Conservation (phyloP, 2,888 invertebrate genomes). For the Cantharis rufa region DNA sequence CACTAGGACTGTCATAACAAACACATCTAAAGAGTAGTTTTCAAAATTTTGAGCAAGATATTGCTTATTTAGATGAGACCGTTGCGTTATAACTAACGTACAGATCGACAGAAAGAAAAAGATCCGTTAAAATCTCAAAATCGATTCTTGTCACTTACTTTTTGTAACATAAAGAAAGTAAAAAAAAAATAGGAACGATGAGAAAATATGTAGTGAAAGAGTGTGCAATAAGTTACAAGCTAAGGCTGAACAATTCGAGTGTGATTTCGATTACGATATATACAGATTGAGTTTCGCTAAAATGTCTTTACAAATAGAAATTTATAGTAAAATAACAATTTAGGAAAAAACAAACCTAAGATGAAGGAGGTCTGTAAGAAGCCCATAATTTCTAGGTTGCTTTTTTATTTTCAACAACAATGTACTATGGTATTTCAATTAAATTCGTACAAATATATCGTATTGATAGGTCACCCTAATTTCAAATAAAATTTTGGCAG, state of each 20-base stretch:
- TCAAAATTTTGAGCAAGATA: too few species aligned
- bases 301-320: constrained; percentile 31
- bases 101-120: not conserved
- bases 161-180: not conserved
- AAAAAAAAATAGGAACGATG: not conserved
- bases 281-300: constrained; percentile 26
- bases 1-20: too few species aligned
- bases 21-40: too few species aligned
- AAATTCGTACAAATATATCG: not conserved
- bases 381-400: constrained; percentile 22
- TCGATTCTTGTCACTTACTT: not conserved
- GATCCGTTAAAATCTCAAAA: not conserved
- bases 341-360: constrained; percentile 25
- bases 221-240: constrained; percentile 1
- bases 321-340: constrained; percentile 30
- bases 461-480: not conserved
- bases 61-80: too few species aligned
- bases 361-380: constrained; percentile 18
- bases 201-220: not conserved
- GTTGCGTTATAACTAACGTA: not conserved
- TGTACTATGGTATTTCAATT: not conserved
- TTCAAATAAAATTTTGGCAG: not conserved
- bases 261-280: constrained; percentile 31
- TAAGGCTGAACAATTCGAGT: constrained; percentile 25
- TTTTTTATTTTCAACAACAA: not conserved